phyloP scores from a whole-genome alignment of 2,113 vertebrate species.

The Seriola quinqueradiata region DNA sequence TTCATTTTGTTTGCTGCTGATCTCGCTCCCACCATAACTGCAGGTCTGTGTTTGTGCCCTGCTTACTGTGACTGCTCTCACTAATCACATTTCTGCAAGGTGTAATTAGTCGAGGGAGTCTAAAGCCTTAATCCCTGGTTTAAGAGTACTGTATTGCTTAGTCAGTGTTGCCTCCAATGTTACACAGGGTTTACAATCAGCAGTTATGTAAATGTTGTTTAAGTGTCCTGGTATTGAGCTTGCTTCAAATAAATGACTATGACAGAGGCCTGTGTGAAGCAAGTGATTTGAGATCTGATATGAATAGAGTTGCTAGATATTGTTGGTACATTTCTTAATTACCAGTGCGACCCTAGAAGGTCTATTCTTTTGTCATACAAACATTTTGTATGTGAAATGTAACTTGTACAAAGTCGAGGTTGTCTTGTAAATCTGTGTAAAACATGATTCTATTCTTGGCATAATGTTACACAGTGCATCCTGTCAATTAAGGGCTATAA shows the following conservation, averaged over 20 bases:
- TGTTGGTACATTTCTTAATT: background rate
- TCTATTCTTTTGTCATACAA: background rate
- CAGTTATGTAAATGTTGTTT: slow-evolving; percentile 6
- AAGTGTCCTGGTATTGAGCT: background rate
- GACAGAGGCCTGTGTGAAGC: background rate
- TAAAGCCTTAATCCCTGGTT: slow-evolving; percentile 68
- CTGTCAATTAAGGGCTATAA: slow-evolving; percentile 1
- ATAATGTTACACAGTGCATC: background rate
- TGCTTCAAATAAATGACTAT: slow-evolving; percentile 1
- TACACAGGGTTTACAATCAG: slow-evolving; percentile 25
- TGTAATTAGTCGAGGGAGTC: slow-evolving; percentile 69
- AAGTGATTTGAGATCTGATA: background rate
- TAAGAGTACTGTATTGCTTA: slow-evolving; percentile 60
- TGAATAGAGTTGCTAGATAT: background rate
- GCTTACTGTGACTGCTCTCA: slow-evolving; percentile 51
- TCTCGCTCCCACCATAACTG: slow-evolving; percentile 4
- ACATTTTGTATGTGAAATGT: background rate
- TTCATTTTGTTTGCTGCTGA: slow-evolving; percentile 28
- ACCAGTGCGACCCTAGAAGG: background rate
- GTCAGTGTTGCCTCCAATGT: slow-evolving; percentile 55
- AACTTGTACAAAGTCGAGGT: background rate
- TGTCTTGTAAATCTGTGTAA: background rate
- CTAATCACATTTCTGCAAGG: slow-evolving; percentile 75
- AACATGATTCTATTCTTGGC: background rate
- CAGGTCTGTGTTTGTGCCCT: slow-evolving; percentile 34